phyloP scores from a whole-genome alignment of 2,113 vertebrate species.

The Elephas maximus region DNA sequence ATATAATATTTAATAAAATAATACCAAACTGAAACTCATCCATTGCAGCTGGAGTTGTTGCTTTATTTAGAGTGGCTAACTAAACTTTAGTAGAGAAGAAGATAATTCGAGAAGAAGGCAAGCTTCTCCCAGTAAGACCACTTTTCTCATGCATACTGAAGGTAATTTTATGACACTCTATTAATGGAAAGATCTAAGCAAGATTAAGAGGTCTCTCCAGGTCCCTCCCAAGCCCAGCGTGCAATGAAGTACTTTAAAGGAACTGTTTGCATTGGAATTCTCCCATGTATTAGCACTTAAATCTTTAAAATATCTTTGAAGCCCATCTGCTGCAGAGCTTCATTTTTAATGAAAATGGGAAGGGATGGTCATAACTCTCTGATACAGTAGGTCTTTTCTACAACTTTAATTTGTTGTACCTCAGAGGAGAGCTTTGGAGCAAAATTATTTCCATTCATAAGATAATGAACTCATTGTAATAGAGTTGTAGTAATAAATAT shows the following conservation, averaged over 20 bases:
- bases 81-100: conserved; percentile 48
- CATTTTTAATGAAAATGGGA: conserved; percentile 88
- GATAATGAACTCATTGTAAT: conserved; percentile 67
- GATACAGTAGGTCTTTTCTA: conserved; percentile 70
- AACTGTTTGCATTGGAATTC: conserved; percentile 83
- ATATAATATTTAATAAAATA: conserved; percentile 76
- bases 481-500: conserved; percentile 45
- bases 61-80: conserved; percentile 65
- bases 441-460: conserved; percentile 77
- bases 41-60: conserved; percentile 63
- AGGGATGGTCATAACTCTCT: conserved; percentile 74
- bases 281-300: conserved; percentile 84
- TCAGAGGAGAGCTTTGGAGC: conserved; percentile 80
- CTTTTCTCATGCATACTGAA: conserved; percentile 77
- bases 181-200: conserved; percentile 82
- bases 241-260: conserved; percentile 73
- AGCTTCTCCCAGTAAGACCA: conserved; percentile 77
- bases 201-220: conserved; percentile 81
- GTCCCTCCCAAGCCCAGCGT: conserved; percentile 78
- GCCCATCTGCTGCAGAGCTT: conserved; percentile 84
- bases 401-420: conserved; percentile 68
- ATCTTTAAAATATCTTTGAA: conserved; percentile 88
- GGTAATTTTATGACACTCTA: conserved; percentile 80
- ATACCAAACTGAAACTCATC: conserved; percentile 44
- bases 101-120: conserved; percentile 71